Base-by-base conservation (phyloP, 2,797 vertebrate genomes). In the Neosilurus mollespiculum region DNA sequence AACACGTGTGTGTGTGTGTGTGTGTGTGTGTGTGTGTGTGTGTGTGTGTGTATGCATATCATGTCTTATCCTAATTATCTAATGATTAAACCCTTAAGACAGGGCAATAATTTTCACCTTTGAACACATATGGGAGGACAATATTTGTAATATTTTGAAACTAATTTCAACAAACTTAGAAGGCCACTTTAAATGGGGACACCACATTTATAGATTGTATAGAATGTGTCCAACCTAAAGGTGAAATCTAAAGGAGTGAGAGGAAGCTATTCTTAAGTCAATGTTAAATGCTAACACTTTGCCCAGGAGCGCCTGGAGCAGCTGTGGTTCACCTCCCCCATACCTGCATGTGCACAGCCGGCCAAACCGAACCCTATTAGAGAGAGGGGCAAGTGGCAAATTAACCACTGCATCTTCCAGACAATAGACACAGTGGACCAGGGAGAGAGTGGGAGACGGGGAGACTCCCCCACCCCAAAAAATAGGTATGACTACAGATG, bases 401-500 rank as follows among this genome's bases (percentile, higher is more conserved):
- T 89, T 81, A 88, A 86, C 81, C 81, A 88, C 69, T 81, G 76
- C 24, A 79, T 81, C 83, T 65, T 53, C 58, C 61, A 89, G 83
- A 87, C 85, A 86, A 82, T 65, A 82, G 77, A 78, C 54, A 83
- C 51, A 70, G 83, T 62, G 53, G 79, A 65, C 54, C 43, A 72
- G 66, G 16, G 20, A 20, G 70, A 71, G 78, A 72, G 66, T 9
- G 14, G 15, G 62, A 71, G 78, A 77, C 58, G 72, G 49, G 22
- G 61, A 61, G 2, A 72, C 75, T 9, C 58, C 59, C 82, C 56
- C 64, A 26, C 64, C 58, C 66, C 24, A 14, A 18, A 72, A 54
- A 75, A 58, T 49, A 64, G 34, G n/a, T 77, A 77, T 67, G 62
- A 20, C 34, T 43, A 22, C 34, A 16, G 59, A 78, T 77, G 37